Conservation (phyloP, 2,888 invertebrate genomes). For the Tridacna gigas region DNA sequence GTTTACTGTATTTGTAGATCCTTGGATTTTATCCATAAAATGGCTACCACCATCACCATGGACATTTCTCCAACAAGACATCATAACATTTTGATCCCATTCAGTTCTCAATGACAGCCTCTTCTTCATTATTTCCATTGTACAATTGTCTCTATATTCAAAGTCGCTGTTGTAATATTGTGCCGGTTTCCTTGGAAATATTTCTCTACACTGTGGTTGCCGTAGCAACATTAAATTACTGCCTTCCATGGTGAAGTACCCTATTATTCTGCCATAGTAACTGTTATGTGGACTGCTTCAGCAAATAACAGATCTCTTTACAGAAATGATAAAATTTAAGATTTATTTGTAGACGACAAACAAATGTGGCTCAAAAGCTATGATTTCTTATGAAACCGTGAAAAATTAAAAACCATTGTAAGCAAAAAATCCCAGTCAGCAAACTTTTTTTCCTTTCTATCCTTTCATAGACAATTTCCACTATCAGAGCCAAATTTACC, state of each 20-base stretch:
- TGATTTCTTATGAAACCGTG: no score
- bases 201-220: slow-evolving; percentile 15
- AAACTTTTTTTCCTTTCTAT: no score
- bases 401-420: no score
- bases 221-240: slow-evolving; percentile 19
- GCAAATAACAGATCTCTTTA: no score
- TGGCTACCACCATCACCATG: slow-evolving; percentile 34
- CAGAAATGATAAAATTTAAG: no score
- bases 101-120: neutral
- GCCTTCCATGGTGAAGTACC: slow-evolving; percentile 6
- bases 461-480: no score
- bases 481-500: no score
- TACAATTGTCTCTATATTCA: neutral
- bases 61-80: slow-evolving; percentile 61
- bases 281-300: neutral
- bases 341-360: no score
- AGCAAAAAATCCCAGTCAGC: no score
- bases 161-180: neutral
- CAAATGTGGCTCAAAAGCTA: no score
- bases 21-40: neutral
- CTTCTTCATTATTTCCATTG: neutral
- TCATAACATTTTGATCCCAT: slow-evolving; percentile 43
- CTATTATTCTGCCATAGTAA: neutral
- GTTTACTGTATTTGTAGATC: neutral
- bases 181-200: slow-evolving; percentile 10